Evolutionary conservation across 92 coral and sea anemone species (phyloP).

Genomic region (Porites divaricata): DNA sequence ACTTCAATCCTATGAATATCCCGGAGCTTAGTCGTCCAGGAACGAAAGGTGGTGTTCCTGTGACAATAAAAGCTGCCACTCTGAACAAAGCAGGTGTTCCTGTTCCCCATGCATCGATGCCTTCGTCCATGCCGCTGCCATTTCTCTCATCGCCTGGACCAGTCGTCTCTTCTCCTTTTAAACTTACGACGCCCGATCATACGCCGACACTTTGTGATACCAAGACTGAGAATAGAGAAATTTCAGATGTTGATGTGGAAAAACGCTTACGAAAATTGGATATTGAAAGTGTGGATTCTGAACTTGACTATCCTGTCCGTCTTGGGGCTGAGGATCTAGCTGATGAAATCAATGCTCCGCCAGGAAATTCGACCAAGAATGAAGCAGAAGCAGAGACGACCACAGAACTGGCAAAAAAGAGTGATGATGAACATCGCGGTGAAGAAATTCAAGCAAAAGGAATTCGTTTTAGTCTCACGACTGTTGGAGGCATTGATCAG

Average conservation of each 20-base stretch:
- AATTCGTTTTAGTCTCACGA: constrained; percentile 53
- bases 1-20: constrained; percentile 65
- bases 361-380: background rate
- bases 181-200: constrained; percentile 22
- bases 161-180: background rate
- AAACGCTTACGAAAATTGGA: constrained; percentile 20
- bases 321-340: background rate
- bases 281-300: constrained; percentile 54
- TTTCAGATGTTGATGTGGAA: background rate
- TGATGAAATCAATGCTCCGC: background rate
- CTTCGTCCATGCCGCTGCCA: constrained; percentile 52
- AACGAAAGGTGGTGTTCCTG: constrained; percentile 52
- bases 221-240: background rate
- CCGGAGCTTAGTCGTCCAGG: constrained; percentile 69
- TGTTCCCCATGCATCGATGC: constrained; percentile 37
- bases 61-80: constrained; percentile 53
- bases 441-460: constrained; percentile 40
- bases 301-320: background rate
- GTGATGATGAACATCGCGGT: background rate
- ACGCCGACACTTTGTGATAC: constrained; percentile 5
- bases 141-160: constrained; percentile 16
- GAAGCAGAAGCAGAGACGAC: background rate
- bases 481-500: constrained; percentile 48
- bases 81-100: constrained; percentile 61
- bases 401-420: background rate